Evolutionary conservation across 2,888 invertebrate genomes (phyloP), one percentile per base, ranked within the genome.

Genomic region (Cephalotes varians): DNA sequence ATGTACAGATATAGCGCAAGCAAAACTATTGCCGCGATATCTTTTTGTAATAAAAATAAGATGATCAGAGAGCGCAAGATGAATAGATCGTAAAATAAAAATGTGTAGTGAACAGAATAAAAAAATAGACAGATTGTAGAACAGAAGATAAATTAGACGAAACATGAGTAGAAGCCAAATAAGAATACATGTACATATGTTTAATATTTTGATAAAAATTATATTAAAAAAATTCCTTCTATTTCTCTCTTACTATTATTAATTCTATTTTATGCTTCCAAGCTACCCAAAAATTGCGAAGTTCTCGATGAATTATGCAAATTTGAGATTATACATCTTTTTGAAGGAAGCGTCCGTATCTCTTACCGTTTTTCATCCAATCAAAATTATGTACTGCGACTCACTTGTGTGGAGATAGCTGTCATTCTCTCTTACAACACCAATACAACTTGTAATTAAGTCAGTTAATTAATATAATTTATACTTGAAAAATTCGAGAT

Each of bases 381-480:
- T 60, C 31, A 60, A 73, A 64, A 74, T 9, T 1, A 15, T 40
- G 5, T 28, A 25, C 9, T 37, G 3, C 18, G 9, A 6, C 10
- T 51, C 25, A 31, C 21, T 1, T 34, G 6, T 44, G n/a, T 15
- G 1, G 2, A 62, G 18, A 47, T 25, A 10, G 18, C 28, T 51
- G 44, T 25, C 21, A 21, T 51, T 51, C 12, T 4, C 7, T 64
- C 28, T 64, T 47, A 28, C 18, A 54, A 37, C 6, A 9, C 1
- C 25, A 64, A 51, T 47, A 21, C 25, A 62, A 62, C 6, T 47
- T 60, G 5, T 21, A 60, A 58, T 62, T 62, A 37, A 72, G 54
- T 40, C 25, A 44, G n/a, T 44, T 72, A 58, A 54, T 49, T 25
- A 37, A 25, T 37, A 18, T 37, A 18, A 73, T 31, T 60, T 74